Evolutionary conservation across 2,888 invertebrate genomes (phyloP), one percentile per base, ranked within the genome.

Genomic region (Mythimna vitellina): DNA sequence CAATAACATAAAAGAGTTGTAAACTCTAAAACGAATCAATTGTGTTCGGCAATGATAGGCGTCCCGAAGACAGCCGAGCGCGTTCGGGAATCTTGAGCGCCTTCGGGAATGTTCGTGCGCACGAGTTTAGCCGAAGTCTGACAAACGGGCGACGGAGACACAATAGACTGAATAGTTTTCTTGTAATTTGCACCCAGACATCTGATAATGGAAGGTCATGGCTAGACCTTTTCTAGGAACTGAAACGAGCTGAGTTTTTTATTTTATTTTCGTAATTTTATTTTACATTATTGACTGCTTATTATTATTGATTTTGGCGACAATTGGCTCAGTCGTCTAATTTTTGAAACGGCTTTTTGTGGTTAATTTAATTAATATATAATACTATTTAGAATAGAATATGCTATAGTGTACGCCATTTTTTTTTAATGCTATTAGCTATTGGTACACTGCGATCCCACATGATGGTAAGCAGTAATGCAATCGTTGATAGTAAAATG

Each of bases 181-280:
- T 38, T 29, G 65, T 77, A 63, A 87, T 86, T 86, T 87, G 76
- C 80, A 80, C 70, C 12, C 80, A 86, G 86, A 86, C 86, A 86
- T 86, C 86, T 57, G 86, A 86, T 86, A 87, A 51, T 25, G 29
- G 10, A 29, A 76, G 83, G 78, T 82, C 86, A 85, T 14, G 72
- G 70, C 32, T 65, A 73, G 76, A 69, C 68, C 35, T 71, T 56
- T 70, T 65, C 86, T 86, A 80, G 84, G 80, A 83, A 65, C 62
- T 14, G 67, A 54, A 29, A 29, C 6, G 17, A 54, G 38, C 10
- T 56, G 14, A 10, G 22, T 32, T 46, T 67, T 67, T 49, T 51
- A 58, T 61, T 20, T 3, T 35, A 20, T 38, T 65, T 25, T 42
- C 17, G 9, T 22, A 8, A 35, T 58, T 32, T 20, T 10, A n/a